phyloP scores from a whole-genome alignment of 92 coral and sea anemone species.

The Umimayanthus kanabou region DNA sequence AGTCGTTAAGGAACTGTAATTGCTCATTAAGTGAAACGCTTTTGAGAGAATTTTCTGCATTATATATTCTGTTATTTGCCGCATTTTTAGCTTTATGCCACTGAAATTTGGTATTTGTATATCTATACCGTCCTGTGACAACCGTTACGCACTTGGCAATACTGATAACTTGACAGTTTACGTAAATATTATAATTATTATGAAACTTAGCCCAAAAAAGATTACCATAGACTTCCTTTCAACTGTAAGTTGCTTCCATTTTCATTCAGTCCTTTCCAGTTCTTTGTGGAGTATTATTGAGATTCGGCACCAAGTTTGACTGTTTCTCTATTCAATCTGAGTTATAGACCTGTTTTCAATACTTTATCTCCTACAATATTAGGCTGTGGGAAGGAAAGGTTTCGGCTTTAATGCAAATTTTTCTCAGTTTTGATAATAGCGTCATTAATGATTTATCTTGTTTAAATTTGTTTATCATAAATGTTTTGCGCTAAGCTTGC shows the following conservation, averaged over 20 bases:
- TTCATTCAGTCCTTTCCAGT: neutral
- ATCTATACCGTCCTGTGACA: neutral
- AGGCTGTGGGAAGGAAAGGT: slow-evolving; percentile 14
- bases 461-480: slow-evolving; percentile 41
- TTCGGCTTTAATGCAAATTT: slow-evolving; percentile 36
- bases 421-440: slow-evolving; percentile 43
- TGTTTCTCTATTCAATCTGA: neutral
- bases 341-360: neutral
- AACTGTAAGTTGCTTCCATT: neutral
- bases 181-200: neutral
- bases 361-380: neutral
- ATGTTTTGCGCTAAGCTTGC: slow-evolving; percentile 20
- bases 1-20: slow-evolving; percentile 32
- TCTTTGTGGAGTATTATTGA: neutral
- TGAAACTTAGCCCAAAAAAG: neutral
- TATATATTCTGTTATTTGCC: neutral
- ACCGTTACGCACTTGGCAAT: neutral
- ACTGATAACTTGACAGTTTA: slow-evolving; percentile 14
- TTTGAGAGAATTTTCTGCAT: neutral
- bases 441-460: slow-evolving; percentile 47
- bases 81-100: neutral
- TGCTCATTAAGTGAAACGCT: slow-evolving; percentile 31
- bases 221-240: neutral
- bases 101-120: neutral
- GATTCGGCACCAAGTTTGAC: neutral